Conservation (phyloP, 2,888 invertebrate species). For the Drepana falcataria region DNA sequence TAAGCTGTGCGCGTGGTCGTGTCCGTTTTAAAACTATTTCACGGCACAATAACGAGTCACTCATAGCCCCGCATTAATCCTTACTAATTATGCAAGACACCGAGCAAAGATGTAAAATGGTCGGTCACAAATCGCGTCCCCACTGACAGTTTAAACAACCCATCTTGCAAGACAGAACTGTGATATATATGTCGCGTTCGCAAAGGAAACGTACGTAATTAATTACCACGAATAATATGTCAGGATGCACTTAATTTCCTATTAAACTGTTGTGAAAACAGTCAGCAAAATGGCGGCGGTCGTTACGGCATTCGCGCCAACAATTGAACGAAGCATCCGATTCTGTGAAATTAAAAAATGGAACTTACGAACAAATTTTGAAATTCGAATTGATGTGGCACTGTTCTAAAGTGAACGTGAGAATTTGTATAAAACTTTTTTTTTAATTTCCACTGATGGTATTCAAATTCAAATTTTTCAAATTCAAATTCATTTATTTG, state of each 20-base stretch:
- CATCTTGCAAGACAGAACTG: slow-evolving; percentile 70
- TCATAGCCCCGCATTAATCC: slow-evolving; percentile 72
- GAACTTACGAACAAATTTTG: neutral
- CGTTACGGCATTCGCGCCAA: slow-evolving; percentile 11
- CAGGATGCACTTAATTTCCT: slow-evolving; percentile 71
- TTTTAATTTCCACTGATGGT: no score
- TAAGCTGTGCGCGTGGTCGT: slow-evolving; percentile 1
- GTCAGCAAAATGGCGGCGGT: slow-evolving; percentile 42
- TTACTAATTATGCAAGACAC: slow-evolving; percentile 74
- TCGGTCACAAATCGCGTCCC: slow-evolving; percentile 71
- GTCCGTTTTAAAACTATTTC: slow-evolving; percentile 40
- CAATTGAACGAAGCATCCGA: slow-evolving; percentile 4
- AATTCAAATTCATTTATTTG: no score
- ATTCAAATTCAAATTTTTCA: no score
- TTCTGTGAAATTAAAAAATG: neutral
- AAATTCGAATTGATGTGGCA: no score
- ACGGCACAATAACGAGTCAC: slow-evolving; percentile 61
- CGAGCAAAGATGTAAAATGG: slow-evolving; percentile 73
- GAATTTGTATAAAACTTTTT: no score
- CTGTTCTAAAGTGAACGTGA: no score
- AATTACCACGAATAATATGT: slow-evolving; percentile 72
- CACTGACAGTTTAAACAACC: slow-evolving; percentile 74
- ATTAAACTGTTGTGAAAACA: slow-evolving; percentile 59
- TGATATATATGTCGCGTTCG: slow-evolving; percentile 64
- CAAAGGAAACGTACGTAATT: slow-evolving; percentile 68